phyloP scores from a whole-genome alignment of 2,113 vertebrate genomes.

The Paracanthobrama guichenoti region DNA sequence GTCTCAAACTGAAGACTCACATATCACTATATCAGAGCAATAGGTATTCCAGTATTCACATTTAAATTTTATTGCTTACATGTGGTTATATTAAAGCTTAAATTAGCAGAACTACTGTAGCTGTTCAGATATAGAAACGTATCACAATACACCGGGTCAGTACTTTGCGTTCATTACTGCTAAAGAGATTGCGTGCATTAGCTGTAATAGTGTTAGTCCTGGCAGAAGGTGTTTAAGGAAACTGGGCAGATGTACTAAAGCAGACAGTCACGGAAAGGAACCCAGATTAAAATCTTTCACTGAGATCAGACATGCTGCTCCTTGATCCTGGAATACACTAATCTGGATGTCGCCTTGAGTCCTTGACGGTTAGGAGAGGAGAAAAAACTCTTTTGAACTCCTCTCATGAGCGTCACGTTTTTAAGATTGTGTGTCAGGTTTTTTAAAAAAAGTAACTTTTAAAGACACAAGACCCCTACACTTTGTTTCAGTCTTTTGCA shows the following conservation, averaged over 20 bases:
- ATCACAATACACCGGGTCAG: not conserved
- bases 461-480: too few species aligned
- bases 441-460: not conserved
- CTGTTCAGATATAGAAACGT: not conserved
- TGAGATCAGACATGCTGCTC: conserved; percentile 1
- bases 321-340: conserved; percentile 18
- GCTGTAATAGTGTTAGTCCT: conserved; percentile 38
- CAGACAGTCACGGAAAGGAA: conserved; percentile 39
- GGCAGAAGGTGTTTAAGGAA: conserved; percentile 28
- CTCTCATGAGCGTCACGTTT: not conserved
- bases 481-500: too few species aligned
- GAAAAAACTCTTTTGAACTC: not conserved
- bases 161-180: conserved; percentile 1
- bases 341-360: not conserved
- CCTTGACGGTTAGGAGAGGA: not conserved
- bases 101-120: not conserved
- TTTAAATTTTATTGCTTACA: not conserved
- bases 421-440: not conserved
- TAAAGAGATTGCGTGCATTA: conserved; percentile 36
- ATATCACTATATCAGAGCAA: not conserved
- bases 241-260: not conserved
- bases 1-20: not conserved
- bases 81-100: too few species aligned
- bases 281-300: conserved; percentile 32
- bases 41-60: not conserved